Evolutionary conservation across 2,797 vertebrate species (phyloP), one percentile per base, ranked within the genome.

Genomic region (Platalea minor): DNA sequence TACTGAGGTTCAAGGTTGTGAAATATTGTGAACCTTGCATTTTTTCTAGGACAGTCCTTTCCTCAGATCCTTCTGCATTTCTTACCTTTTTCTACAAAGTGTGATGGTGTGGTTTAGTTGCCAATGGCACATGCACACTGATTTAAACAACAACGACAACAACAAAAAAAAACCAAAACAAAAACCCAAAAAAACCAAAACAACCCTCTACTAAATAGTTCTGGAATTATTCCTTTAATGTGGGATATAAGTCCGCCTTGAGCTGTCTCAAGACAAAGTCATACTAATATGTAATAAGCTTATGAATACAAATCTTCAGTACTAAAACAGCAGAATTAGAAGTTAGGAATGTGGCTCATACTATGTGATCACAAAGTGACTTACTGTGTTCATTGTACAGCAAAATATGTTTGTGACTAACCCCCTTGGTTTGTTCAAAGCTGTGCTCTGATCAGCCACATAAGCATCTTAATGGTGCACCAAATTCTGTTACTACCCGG

Each of bases 121-220:
- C 48, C 39, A 63, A 19, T 67, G 24, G 11, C n/a, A 63, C 2
- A 0, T 43, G 24, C 90, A 48, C 1, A 0, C 6, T 19, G 5
- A 87, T 92, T 56, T 86, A 64, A 60, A 85, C 28, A 26, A 65
- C 35, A 35, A 35, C 35, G 35, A 35, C 53, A 17, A 63, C 26
- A 11, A 37, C 14, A 26, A 51, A 51, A 64, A 14, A 9, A 28
- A 33, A 3, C 8, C 25, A 35, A 37, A 37, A 37, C 5, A 8
- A 54, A 56, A 68, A 41, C 41, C 25, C 13, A 46, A 85, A 7
- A 15, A 35, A 77, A 63, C 16, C 4, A 54, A 72, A 72, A 29
- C 16, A 21, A n/a, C 23, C 12, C 7, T 16, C 1, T 14, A 13
- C 29, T 14, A 70, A 86, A 54, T 39, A 39, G 53, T 59, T 87